Evolutionary conservation across 1,140 invertebrate genomes (phyloP).

Genomic region (Wiebesia pumilae): DNA sequence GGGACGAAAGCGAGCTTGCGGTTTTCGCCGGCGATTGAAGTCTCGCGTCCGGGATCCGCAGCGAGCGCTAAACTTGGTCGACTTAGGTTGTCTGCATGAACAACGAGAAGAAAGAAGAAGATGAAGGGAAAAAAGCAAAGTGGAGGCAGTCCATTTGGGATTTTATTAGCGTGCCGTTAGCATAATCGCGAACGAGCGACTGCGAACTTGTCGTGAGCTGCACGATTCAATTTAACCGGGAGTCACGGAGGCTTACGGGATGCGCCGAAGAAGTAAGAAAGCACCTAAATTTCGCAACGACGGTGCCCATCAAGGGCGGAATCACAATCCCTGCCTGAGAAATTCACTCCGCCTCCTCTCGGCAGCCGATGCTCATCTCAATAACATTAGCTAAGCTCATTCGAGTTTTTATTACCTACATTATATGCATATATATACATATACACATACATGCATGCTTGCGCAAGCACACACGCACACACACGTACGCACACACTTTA

Average conservation of each 20-base stretch:
- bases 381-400: slow-evolving; percentile 71
- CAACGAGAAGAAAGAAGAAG: background rate
- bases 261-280: slow-evolving; percentile 40
- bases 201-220: slow-evolving; percentile 40
- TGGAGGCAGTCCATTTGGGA: slow-evolving; percentile 34
- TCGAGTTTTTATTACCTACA: slow-evolving; percentile 66
- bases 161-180: slow-evolving; percentile 65
- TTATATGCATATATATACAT: slow-evolving; percentile 52
- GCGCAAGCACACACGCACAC: too few relatives aligned
- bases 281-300: slow-evolving; percentile 57
- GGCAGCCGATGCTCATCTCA: slow-evolving; percentile 66
- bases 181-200: slow-evolving; percentile 57
- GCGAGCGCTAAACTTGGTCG: background rate
- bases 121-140: slow-evolving; percentile 10
- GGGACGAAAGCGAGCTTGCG: background rate
- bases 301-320: slow-evolving; percentile 60
- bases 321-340: slow-evolving; percentile 62
- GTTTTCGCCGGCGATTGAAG: slow-evolving; percentile 29
- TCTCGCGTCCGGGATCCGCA: background rate
- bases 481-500: slow-evolving; percentile 21
- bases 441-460: background rate
- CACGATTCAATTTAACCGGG: slow-evolving; percentile 65
- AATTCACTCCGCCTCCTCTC: slow-evolving; percentile 62
- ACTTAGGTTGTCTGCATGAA: background rate
- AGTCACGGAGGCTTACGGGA: slow-evolving; percentile 46